Percentiles rank a stretch among this genome's conserved stretches.
phyloP scores from a whole-genome alignment of 92 coral and sea anemone genomes.

The Phymanthus crucifer region DNA sequence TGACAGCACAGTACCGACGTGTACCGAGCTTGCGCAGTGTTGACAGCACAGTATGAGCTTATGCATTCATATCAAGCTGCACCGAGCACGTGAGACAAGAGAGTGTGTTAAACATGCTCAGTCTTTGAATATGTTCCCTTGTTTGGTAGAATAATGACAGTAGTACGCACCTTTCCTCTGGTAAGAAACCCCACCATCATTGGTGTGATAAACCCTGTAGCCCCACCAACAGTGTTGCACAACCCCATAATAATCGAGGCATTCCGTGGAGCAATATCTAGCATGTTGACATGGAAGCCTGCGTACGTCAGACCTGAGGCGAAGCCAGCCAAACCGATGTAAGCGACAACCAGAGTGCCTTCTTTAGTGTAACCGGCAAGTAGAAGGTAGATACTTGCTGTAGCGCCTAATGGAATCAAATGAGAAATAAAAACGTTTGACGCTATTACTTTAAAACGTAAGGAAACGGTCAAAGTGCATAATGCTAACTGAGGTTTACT shows the following conservation, averaged over 20 bases:
- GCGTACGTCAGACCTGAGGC: conserved; percentile 72
- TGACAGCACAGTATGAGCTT: too few species aligned
- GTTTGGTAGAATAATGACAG: neutral
- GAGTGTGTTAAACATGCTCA: too few species aligned
- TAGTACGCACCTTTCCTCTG: neutral
- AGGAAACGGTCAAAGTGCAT: too few species aligned
- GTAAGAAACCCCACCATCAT: conserved; percentile 88
- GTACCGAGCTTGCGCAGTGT: neutral
- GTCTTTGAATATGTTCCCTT: too few species aligned
- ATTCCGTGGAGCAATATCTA: conserved; percentile 85
- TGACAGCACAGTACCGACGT: too few species aligned
- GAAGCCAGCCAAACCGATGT: conserved; percentile 67
- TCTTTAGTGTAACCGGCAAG: conserved; percentile 65
- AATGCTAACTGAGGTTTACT: too few species aligned
- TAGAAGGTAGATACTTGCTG: conserved; percentile 68
- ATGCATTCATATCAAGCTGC: too few species aligned
- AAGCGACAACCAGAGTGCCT: conserved; percentile 46
- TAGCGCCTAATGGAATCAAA: conserved; percentile 51
- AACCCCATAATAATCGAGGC: conserved; percentile 86
- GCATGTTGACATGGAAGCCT: conserved; percentile 87
- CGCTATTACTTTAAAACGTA: too few species aligned
- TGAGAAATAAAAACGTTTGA: too few species aligned
- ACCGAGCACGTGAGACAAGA: too few species aligned
- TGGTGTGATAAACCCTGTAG: conserved; percentile 81
- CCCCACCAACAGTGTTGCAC: conserved; percentile 71